phyloP scores from a whole-genome alignment of 2,113 vertebrate species.

The Rostratula benghalensis region DNA sequence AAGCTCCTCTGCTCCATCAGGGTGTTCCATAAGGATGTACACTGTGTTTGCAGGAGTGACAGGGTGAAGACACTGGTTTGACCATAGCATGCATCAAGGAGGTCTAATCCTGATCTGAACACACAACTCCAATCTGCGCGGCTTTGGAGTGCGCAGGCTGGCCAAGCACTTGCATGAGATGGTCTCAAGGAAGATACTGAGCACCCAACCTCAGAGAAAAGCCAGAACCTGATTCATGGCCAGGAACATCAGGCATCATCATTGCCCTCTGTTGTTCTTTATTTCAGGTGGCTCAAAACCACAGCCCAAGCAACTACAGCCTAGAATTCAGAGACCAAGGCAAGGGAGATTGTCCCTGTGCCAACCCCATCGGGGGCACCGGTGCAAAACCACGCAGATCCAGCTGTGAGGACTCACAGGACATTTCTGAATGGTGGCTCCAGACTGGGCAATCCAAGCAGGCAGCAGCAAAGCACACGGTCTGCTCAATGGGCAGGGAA shows the following conservation, averaged over 20 bases:
- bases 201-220: neutral
- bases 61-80: neutral
- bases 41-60: accelerated
- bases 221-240: neutral
- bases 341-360: accelerated
- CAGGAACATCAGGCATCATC: neutral
- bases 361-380: neutral
- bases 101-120: neutral
- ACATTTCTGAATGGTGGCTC: neutral
- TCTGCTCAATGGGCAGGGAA: neutral
- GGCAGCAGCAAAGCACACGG: accelerated
- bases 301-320: neutral
- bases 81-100: accelerated
- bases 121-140: neutral
- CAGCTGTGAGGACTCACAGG: neutral
- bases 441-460: neutral
- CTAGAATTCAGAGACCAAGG: neutral
- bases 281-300: neutral
- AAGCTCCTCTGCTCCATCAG: neutral
- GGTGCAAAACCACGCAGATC: neutral
- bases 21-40: neutral
- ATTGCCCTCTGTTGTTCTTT: neutral
- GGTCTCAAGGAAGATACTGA: neutral
- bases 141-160: accelerated
- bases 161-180: neutral